Base-by-base conservation (phyloP, 2,113 vertebrate species). In the Choloepus hoffmanni region DNA sequence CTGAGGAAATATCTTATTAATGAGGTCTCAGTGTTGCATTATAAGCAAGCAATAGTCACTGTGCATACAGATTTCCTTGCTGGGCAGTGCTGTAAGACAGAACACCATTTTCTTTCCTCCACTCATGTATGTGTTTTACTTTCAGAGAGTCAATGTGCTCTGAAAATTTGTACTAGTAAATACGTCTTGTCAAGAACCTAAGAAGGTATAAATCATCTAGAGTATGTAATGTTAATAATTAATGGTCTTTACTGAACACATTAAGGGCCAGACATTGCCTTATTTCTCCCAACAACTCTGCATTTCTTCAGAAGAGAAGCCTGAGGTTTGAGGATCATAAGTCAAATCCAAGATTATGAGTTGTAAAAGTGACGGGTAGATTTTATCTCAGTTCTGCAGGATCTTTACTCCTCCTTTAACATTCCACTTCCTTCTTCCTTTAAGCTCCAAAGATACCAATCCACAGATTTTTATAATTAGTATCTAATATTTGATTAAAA, bases 401-500 rank as follows among this genome's bases (percentile, higher is more conserved):
- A 2, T 91, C 5, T 40, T 84, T 67, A 13, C 40, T 85, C 30
- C 26, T 94, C 26, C 36, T 19, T 95, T 74, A 92, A 96, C 30
- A 86, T 73, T 82, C 36, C 8, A 30, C 6, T 21, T 60, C 19
- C 72, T 90, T 79, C 53, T 58, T 91, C 14, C 30, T 90, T 78
- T 40, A 90, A 72, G 33, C 28, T 10, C 24, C 63, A 78, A 92
- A 92, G 68, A 23, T 48, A 58, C 21, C 7, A 65, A 43, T 48
- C 88, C 81, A 85, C 14, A 85, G 28, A 79, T 78, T 60, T 90
- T 87, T 90, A 50, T 67, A 90, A 83, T 95, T 90, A 85, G 76
- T 65, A 95, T 11, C 58, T 95, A 94, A 67, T 53, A 30, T 72
- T 21, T 92, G 77, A 90, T 90, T 81, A 95, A 92, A 78, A 30